A percentile compares a stretch with the other conserved stretches of the same genome.
These are phyloP conservation scores for Lagenorhynchus albirostris DNA, from an alignment of 2,113 vertebrate genomes.

Conservation along the genomic window DNA sequence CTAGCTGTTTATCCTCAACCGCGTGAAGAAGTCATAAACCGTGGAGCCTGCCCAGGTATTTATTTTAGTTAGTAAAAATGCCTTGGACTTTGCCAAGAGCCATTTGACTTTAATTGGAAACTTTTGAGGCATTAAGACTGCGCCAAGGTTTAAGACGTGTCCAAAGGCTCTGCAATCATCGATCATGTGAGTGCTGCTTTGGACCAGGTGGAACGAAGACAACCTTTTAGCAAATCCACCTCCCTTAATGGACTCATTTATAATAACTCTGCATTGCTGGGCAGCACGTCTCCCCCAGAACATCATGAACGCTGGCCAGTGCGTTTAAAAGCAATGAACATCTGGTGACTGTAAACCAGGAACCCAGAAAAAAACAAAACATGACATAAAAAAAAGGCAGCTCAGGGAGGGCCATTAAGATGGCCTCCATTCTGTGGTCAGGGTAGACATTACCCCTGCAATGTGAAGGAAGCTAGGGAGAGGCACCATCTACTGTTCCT, in stretches of 20 bases:
- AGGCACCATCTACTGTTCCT: conserved; percentile 11
- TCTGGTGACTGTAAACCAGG: conserved; percentile 64
- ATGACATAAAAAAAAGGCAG: conserved; percentile 41
- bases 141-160: conserved; percentile 32
- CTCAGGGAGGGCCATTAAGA: neutral
- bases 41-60: conserved; percentile 69
- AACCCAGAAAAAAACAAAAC: conserved; percentile 56
- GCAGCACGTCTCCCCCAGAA: conserved; percentile 8
- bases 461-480: neutral
- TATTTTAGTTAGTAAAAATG: conserved; percentile 77
- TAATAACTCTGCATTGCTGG: conserved; percentile 40
- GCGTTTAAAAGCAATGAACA: conserved; percentile 39
- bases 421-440: neutral
- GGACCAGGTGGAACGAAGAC: conserved; percentile 71
- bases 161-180: conserved; percentile 57
- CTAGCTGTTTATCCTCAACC: conserved; percentile 64
- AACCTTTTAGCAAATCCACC: conserved; percentile 70
- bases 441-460: neutral
- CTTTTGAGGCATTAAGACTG: conserved; percentile 73
- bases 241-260: conserved; percentile 76
- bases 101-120: conserved; percentile 78
- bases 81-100: conserved; percentile 68
- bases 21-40: conserved; percentile 58
- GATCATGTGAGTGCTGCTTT: conserved; percentile 56
- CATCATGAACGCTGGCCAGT: conserved; percentile 30